Evolutionary conservation across 2,888 invertebrate species (phyloP).

Genomic region (Cantharis lateralis): DNA sequence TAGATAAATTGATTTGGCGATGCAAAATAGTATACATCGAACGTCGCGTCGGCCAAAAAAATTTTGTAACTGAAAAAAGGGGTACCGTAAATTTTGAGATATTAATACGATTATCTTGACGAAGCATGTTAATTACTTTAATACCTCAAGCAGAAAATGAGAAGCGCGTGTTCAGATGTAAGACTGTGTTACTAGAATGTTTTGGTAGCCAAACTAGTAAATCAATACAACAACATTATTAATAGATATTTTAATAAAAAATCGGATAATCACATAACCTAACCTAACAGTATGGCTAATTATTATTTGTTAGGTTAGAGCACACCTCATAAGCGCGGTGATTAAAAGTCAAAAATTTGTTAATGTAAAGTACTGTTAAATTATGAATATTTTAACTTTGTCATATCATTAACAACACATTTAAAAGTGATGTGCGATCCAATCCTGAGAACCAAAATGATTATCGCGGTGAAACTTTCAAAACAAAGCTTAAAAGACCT

Average conservation of each 20-base stretch:
- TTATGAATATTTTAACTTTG: constrained; percentile 2
- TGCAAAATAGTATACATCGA: neutral
- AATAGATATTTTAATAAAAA: neutral
- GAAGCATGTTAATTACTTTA: neutral
- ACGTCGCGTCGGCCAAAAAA: neutral
- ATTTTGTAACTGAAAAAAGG: neutral
- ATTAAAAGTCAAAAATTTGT: neutral
- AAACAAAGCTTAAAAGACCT: constrained; percentile 40
- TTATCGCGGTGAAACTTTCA: constrained; percentile 29
- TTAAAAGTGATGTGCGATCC: constrained; percentile 12
- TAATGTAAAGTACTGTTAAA: neutral
- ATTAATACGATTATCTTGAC: neutral
- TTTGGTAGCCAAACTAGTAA: neutral
- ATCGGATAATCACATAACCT: neutral
- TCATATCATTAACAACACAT: constrained; percentile 4
- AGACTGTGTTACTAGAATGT: neutral
- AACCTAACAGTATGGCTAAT: neutral
- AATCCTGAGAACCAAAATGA: constrained; percentile 25
- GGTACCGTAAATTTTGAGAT: neutral
- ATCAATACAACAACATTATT: neutral
- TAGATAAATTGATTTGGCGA: neutral
- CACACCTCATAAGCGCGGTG: neutral
- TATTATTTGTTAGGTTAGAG: neutral
- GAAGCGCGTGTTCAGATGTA: neutral
- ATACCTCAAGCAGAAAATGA: neutral